Conservation (phyloP, 2,797 vertebrate genomes). For the Champsocephalus esox region DNA sequence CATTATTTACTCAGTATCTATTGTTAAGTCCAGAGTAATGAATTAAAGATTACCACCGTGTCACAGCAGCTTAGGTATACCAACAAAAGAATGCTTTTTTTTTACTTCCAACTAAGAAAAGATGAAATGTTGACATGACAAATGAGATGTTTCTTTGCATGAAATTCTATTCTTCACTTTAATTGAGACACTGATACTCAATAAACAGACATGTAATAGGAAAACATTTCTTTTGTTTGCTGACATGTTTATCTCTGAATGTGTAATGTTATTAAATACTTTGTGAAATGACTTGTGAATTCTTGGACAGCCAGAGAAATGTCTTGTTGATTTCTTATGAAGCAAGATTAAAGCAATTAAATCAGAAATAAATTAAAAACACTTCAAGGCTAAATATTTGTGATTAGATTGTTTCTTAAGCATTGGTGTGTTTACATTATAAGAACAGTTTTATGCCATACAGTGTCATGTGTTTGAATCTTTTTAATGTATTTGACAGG, state of each 20-base stretch:
- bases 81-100: slow-evolving; percentile 29
- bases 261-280: slow-evolving; percentile 1
- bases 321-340: not conserved
- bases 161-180: slow-evolving; percentile 21
- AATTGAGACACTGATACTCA: not conserved
- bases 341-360: not conserved
- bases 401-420: not conserved
- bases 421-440: not conserved
- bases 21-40: slow-evolving; percentile 31
- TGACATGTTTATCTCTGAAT: slow-evolving; percentile 31
- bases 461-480: not conserved
- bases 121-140: slow-evolving; percentile 22
- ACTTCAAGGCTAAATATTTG: not conserved
- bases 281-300: slow-evolving; percentile 3
- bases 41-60: slow-evolving; percentile 25
- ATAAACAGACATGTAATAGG: slow-evolving; percentile 2
- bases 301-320: not conserved
- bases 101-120: slow-evolving; percentile 10
- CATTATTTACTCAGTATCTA: slow-evolving; percentile 22
- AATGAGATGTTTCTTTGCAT: slow-evolving; percentile 21
- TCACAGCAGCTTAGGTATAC: slow-evolving; percentile 38
- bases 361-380: not conserved
- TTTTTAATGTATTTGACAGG: not conserved
- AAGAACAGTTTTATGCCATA: not conserved
- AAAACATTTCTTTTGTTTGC: not conserved